Evolutionary conservation across 1,140 invertebrate species (phyloP).

Genomic region (Zaprionus davidi): DNA sequence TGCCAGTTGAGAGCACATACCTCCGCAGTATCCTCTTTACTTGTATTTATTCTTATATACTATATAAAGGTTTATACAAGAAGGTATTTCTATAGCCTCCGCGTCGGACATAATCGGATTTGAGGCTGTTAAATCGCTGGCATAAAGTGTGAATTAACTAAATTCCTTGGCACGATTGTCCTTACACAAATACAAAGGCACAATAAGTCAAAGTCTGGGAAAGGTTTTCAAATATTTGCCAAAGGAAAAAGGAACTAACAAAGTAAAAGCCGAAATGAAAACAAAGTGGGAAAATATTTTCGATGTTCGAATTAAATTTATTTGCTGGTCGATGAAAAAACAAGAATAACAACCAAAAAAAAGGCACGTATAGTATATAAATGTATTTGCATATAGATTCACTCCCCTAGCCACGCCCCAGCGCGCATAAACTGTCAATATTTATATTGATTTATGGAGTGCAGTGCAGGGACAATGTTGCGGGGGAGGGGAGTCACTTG

Average conservation of each 20-base stretch:
- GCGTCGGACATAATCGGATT: not conserved
- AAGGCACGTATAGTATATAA: slow-evolving; percentile 4
- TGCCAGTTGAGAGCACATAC: not conserved
- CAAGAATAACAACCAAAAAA: not conserved
- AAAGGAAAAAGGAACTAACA: not conserved
- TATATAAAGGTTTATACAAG: not conserved
- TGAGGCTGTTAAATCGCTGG: not conserved
- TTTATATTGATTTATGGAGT: slow-evolving; percentile 67
- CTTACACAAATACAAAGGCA: slow-evolving; percentile 9
- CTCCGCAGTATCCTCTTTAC: not conserved
- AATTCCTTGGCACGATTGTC: not conserved
- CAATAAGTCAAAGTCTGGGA: slow-evolving; percentile 8
- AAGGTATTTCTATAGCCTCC: not conserved
- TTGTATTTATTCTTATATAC: not conserved
- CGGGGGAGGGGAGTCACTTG: slow-evolving; percentile 1
- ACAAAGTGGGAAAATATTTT: slow-evolving; percentile 23
- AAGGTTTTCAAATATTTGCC: slow-evolving; percentile 31
- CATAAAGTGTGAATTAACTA: not conserved
- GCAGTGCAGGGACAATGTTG: not conserved
- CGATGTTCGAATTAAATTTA: slow-evolving; percentile 28
- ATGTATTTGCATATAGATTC: slow-evolving; percentile 17
- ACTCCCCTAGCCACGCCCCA: slow-evolving; percentile 28
- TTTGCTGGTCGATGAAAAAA: slow-evolving; percentile 8
- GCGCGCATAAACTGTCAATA: slow-evolving; percentile 58
- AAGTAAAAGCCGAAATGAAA: slow-evolving; percentile 9